Evolutionary conservation across 1,140 invertebrate species (phyloP), one percentile per base, ranked within the genome.

Genomic region (Aphis gossypii): DNA sequence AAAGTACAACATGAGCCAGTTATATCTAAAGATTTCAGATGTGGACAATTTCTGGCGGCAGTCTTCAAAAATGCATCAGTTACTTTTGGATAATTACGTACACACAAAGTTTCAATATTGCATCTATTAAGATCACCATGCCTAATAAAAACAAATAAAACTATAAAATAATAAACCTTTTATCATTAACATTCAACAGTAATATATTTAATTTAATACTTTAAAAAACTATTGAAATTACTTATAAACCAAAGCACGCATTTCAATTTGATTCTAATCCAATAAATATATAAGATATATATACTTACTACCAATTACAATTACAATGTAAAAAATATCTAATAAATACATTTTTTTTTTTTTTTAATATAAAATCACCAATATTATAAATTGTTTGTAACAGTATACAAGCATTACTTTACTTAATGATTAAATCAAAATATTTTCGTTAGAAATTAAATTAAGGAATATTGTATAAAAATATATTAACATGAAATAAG

Each of bases 31-130:
- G 21, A 48, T 84, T 93, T 51, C 35, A 93, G n/a, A 7, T 41
- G 60, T 41, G 92, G 92, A 56, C 92, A 93, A 21, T 35, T 35
- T 84, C 84, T 84, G 20, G 51, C 92, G 18, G 92, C 92, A 93
- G n/a, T 51, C 25, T 84, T 93, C 35, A 93, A 56, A 56, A 93
- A 93, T 86, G 48, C 11, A 56, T 93, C 82, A 20, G 92, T 93
- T 54, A 93, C 92, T 93, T 51, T 93, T 8, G 92, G 92, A 84
- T 93, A 93, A 44, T 93, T 93, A 2, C 92, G 92, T 1, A 93
- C 92, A 84, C 41, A 84, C 9, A 93, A 30, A 8, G 38, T 86
- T 84, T 93, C 82, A 54, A 93, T 46, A 41, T n/a, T 86, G 35
- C 92, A 84, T 84, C 54, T 93, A 20, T 93, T 82, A 56, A 38